Conservation (phyloP, 2,888 invertebrate species). For the Hecatera dysodea region DNA sequence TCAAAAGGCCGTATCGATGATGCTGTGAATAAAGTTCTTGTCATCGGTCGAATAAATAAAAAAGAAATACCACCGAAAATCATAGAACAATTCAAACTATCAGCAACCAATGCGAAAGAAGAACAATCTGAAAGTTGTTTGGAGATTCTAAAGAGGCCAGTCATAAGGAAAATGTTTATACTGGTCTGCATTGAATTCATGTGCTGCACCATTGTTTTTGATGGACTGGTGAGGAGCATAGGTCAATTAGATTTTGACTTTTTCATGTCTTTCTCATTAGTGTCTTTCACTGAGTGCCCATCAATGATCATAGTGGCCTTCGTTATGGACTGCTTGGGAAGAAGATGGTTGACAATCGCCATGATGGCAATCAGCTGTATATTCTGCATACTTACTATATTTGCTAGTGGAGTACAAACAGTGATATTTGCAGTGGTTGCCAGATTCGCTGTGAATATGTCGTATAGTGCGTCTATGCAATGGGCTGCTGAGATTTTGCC, state of each 20-base stretch:
- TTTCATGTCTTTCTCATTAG: slow-evolving; percentile 79
- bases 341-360: slow-evolving; percentile 75
- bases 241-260: slow-evolving; percentile 77
- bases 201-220: slow-evolving; percentile 77
- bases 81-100: slow-evolving; percentile 75
- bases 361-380: slow-evolving; percentile 72
- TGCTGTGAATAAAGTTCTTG: slow-evolving; percentile 74
- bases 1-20: slow-evolving; percentile 79
- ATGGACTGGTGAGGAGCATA: slow-evolving; percentile 77
- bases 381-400: slow-evolving; percentile 74
- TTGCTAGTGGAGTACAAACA: slow-evolving; percentile 71
- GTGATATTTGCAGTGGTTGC: slow-evolving; percentile 77
- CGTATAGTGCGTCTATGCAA: slow-evolving; percentile 73
- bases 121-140: slow-evolving; percentile 70
- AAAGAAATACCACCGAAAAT: slow-evolving; percentile 74
- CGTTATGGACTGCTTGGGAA: slow-evolving; percentile 77
- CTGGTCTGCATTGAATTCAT: slow-evolving; percentile 75
- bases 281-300: slow-evolving; percentile 79
- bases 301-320: slow-evolving; percentile 77
- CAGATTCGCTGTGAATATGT: slow-evolving; percentile 79
- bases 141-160: slow-evolving; percentile 76
- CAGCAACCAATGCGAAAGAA: slow-evolving; percentile 59
- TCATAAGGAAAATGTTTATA: slow-evolving; percentile 74
- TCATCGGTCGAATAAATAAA: slow-evolving; percentile 77
- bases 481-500: slow-evolving; percentile 81